Evolutionary conservation across 2,888 invertebrate species (phyloP), one percentile per base, ranked within the genome.

Genomic region (Salticus scenicus): DNA sequence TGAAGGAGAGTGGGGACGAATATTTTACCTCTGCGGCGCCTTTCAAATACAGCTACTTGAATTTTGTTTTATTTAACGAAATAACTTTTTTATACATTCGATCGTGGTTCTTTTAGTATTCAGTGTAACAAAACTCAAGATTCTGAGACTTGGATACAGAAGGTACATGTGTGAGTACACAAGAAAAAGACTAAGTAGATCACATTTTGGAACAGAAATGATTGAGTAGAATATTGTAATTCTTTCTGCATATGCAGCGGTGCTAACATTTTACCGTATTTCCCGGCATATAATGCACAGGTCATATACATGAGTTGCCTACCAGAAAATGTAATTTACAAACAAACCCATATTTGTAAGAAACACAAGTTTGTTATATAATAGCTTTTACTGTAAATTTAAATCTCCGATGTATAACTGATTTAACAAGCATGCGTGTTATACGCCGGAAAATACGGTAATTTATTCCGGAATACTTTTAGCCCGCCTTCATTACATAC

Each of bases 51-150:
- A 28, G 47, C 27, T 71, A 28, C 41, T 71, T 71, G n/a, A 14
- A 42, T 71, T 71, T 71, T 41, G 41, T 71, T 28, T 24, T 51
- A 41, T 66, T 31, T 30, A 66, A 66, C 66, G 30, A 66, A 57
- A 57, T 57, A 20, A 57, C 57, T 57, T 57, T 47, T 57, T 57
- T 57, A 57, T 57, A 57, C 12, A 57, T 57, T 24, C 24, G 24
- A 24, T 57, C 20, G 57, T 24, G 24, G 24, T 24, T 57, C 17
- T 57, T 57, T 57, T 24, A 57, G 24, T 20, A 57, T 57, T 57
- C 57, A 24, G 24, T 57, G 57, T 57, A 57, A 57, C 24, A 57
- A 5, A 24, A 57, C 57, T 57, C 24, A 2, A 5, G 24, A 24
- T 47, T 5, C 57, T 8, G 57, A 57, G 24, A 24, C 57, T 12